phyloP scores from a whole-genome alignment of 1,140 invertebrate genomes.

The Daktulosphaira vitifoliae region DNA sequence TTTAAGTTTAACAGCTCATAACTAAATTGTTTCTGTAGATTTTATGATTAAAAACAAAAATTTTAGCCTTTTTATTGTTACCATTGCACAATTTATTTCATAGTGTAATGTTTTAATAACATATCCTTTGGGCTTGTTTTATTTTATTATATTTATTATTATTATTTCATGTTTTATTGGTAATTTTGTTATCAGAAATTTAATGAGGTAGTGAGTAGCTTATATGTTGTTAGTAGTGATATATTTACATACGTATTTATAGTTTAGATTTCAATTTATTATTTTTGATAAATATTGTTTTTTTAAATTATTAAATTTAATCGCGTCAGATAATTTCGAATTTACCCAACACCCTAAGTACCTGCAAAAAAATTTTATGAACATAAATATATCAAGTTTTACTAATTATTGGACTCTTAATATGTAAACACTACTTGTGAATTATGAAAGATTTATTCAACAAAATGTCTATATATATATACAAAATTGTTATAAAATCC shows the following conservation, averaged over 20 bases:
- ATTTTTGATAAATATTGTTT: background rate
- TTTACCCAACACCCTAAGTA: conserved; percentile 28
- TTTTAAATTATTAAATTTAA: conserved; percentile 18
- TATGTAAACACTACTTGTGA: no score
- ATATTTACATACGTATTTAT: conserved; percentile 9
- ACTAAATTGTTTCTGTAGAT: background rate
- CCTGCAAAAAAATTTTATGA: conserved; percentile 21
- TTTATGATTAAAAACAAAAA: conserved; percentile 1
- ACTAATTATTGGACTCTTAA: conserved; percentile 1
- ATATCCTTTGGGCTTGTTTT: conserved; percentile 25
- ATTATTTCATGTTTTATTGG: conserved; percentile 6
- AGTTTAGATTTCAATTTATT: background rate
- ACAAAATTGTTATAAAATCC: no score
- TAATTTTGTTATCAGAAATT: background rate
- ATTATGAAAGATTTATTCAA: no score
- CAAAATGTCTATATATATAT: no score
- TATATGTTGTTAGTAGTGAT: conserved; percentile 20
- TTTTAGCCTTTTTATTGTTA: background rate
- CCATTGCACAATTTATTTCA: background rate
- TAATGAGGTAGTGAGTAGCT: conserved; percentile 21
- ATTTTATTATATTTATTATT: no score
- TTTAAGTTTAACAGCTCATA: conserved; percentile 15
- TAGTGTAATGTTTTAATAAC: conserved; percentile 10
- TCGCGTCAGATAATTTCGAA: conserved; percentile 21
- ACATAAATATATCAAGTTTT: conserved; percentile 10